These are phyloP conservation scores for Pinna nobilis DNA, from an alignment of 1,140 invertebrate species.

Conservation along the genomic window DNA sequence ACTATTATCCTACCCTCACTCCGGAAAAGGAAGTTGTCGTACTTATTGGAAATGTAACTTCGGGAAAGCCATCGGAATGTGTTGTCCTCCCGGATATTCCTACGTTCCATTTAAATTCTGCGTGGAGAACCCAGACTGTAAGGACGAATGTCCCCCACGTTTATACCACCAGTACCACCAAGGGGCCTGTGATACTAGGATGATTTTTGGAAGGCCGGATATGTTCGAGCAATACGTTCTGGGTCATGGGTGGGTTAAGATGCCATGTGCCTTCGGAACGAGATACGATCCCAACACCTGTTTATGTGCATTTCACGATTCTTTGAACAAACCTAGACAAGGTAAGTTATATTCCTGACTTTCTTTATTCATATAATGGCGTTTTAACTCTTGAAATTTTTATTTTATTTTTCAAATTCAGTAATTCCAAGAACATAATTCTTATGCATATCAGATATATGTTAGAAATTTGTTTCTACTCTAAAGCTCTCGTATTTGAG, in stretches of 20 bases:
- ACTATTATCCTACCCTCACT: slow-evolving; percentile 14
- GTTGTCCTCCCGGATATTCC: slow-evolving; percentile 14
- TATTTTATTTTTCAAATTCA: slow-evolving; percentile 2
- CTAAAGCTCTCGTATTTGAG: no score
- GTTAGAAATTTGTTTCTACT: no score
- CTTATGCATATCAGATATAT: no score
- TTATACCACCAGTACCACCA: neutral
- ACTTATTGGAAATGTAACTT: slow-evolving; percentile 33
- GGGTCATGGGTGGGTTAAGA: slow-evolving; percentile 20
- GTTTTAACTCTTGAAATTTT: neutral
- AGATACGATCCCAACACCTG: slow-evolving; percentile 17
- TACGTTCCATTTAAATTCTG: slow-evolving; percentile 22
- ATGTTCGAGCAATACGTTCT: slow-evolving; percentile 15
- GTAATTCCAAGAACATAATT: no score
- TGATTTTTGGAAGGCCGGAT: neutral
- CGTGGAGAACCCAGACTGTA: slow-evolving; percentile 1
- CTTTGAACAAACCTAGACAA: neutral
- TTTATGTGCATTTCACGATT: slow-evolving; percentile 6
- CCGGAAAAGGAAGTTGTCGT: slow-evolving; percentile 1
- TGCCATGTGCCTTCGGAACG: slow-evolving; percentile 28
- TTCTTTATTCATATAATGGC: neutral
- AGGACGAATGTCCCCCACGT: slow-evolving; percentile 15
- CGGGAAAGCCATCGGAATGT: slow-evolving; percentile 24
- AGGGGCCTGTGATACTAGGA: slow-evolving; percentile 16
- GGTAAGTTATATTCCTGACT: neutral